Conservation (phyloP, 2,888 invertebrate genomes). For the Scaptomyza cyrtandrae region DNA sequence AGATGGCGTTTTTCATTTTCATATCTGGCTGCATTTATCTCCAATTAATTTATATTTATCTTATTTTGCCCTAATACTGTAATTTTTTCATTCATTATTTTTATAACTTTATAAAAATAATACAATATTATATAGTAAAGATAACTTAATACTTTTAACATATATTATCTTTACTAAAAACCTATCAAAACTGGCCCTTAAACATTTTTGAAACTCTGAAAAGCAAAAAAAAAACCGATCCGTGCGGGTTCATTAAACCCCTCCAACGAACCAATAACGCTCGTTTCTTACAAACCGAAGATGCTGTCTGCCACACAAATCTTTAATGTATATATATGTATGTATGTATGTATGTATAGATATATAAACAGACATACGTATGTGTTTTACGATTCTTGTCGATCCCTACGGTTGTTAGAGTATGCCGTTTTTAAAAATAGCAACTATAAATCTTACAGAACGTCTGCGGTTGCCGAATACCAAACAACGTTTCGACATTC, state of each 20-base stretch:
- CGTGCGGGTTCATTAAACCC: conserved; percentile 29
- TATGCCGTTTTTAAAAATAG: conserved; percentile 76
- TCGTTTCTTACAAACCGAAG: conserved; percentile 1
- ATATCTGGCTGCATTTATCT: too few relatives aligned
- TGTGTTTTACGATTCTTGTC: conserved; percentile 34
- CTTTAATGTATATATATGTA: not conserved
- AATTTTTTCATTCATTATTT: too few relatives aligned
- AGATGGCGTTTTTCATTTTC: conserved; percentile 38
- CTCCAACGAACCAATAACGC: conserved; percentile 3
- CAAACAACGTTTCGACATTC: conserved; percentile 40
- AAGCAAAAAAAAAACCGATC: not conserved
- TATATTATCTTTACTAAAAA: too few relatives aligned
- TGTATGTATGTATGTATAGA: not conserved
- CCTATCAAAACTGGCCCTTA: too few relatives aligned
- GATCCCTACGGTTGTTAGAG: conserved; percentile 75
- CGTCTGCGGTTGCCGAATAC: conserved; percentile 45
- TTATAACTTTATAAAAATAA: too few relatives aligned
- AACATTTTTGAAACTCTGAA: too few relatives aligned
- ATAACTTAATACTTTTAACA: too few relatives aligned
- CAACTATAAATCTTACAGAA: conserved; percentile 76
- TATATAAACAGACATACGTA: conserved; percentile 11
- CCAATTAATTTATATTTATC: too few relatives aligned
- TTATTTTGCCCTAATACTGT: too few relatives aligned
- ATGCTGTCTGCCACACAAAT: not conserved
- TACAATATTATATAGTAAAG: too few relatives aligned